These are phyloP conservation scores for Maniola hyperantus DNA, from an alignment of 2,888 invertebrate genomes.

Conservation along the genomic window DNA sequence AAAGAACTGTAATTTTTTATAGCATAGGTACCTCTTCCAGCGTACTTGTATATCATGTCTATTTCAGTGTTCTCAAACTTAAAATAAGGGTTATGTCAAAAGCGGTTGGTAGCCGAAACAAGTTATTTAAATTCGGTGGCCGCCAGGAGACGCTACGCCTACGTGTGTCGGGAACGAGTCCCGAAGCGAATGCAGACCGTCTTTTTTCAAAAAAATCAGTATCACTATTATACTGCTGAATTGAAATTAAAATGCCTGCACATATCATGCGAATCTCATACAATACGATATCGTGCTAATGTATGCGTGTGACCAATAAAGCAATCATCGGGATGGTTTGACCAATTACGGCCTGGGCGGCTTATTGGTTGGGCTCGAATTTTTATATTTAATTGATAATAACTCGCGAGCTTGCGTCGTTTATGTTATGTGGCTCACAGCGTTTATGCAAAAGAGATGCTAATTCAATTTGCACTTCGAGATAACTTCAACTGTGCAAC, in stretches of 20 bases:
- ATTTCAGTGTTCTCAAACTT: too few relatives aligned
- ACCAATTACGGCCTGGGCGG: conserved; percentile 70
- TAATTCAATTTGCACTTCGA: conserved; percentile 73
- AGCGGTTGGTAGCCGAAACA: conserved; percentile 71
- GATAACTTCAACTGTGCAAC: conserved; percentile 40
- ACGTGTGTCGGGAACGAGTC: conserved; percentile 48
- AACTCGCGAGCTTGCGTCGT: conserved; percentile 48
- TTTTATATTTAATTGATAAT: conserved; percentile 78
- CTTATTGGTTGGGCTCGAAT: conserved; percentile 70
- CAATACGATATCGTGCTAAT: conserved; percentile 50
- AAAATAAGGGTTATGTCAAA: conserved; percentile 68
- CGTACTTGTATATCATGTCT: too few relatives aligned
- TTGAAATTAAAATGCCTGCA: conserved; percentile 59
- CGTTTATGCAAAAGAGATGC: conserved; percentile 73
- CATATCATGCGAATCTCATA: conserved; percentile 55
- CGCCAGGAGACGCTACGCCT: conserved; percentile 58
- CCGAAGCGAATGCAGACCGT: conserved; percentile 40
- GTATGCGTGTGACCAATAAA: conserved; percentile 74
- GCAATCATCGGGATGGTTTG: conserved; percentile 69
- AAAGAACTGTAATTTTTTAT: too few relatives aligned
- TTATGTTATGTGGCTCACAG: conserved; percentile 54
- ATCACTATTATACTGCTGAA: conserved; percentile 46
- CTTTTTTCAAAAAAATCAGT: conserved; percentile 45
- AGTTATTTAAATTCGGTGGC: conserved; percentile 76
- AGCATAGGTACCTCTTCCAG: too few relatives aligned